These are phyloP conservation scores for Dasysyrphus tricinctus DNA, from an alignment of 2,888 invertebrate species.

Conservation along the genomic window DNA sequence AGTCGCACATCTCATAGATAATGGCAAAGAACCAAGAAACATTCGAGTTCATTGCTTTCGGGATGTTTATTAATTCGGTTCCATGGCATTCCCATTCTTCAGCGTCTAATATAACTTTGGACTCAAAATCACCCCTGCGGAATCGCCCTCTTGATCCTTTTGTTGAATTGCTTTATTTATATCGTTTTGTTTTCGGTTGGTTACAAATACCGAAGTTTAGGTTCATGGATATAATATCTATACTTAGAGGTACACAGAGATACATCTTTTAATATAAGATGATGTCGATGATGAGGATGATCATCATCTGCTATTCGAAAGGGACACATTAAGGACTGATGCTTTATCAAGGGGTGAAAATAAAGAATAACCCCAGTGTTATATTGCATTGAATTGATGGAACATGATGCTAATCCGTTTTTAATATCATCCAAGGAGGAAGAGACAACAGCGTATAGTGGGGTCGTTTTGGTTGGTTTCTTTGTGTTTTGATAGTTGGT, in stretches of 20 bases:
- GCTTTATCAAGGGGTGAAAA: slow-evolving; percentile 36
- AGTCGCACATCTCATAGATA: slow-evolving; percentile 11
- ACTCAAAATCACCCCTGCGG: slow-evolving; percentile 41
- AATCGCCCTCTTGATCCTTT: slow-evolving; percentile 33
- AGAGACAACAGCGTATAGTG: slow-evolving; percentile 8
- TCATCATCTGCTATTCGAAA: slow-evolving; percentile 43
- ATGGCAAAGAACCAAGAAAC: slow-evolving; percentile 34
- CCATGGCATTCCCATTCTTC: slow-evolving; percentile 60
- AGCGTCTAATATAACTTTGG: slow-evolving; percentile 5
- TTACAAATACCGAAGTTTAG: slow-evolving; percentile 68
- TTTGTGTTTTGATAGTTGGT: slow-evolving; percentile 37
- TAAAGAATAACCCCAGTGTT: slow-evolving; percentile 15
- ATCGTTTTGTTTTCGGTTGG: slow-evolving; percentile 75
- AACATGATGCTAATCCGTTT: slow-evolving; percentile 78
- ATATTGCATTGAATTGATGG: slow-evolving; percentile 50
- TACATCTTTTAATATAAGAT: slow-evolving; percentile 64
- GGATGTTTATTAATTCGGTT: slow-evolving; percentile 73
- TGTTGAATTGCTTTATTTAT: slow-evolving; percentile 64
- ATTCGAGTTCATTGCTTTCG: slow-evolving; percentile 65
- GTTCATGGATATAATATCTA: slow-evolving; percentile 43
- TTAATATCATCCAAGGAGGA: slow-evolving; percentile 75
- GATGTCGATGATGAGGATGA: slow-evolving; percentile 32
- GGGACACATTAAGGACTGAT: slow-evolving; percentile 12
- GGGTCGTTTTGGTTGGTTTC: slow-evolving; percentile 39
- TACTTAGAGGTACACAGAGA: slow-evolving; percentile 47